Evolutionary conservation across 2,888 invertebrate species (phyloP), one percentile per base, ranked within the genome.

Genomic region (Epirrita christyi): DNA sequence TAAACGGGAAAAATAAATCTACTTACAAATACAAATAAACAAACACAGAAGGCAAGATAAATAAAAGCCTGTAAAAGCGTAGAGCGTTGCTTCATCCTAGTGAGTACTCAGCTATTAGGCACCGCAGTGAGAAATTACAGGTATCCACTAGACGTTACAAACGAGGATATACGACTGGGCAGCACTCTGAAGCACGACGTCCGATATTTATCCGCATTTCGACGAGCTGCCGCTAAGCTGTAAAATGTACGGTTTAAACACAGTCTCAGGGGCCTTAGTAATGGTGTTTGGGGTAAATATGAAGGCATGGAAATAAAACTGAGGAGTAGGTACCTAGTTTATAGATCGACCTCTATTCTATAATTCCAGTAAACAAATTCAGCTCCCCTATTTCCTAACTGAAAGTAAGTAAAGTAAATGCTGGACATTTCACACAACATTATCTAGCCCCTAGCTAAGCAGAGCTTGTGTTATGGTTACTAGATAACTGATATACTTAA

Each of bases 161-260:
- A 65, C 63, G 46, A 63, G 63, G 62, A 65, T 61, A 64, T 66
- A 66, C 62, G 64, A 55, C 50, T 55, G 51, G 56, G 38, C 57
- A 56, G 63, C 60, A 61, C 61, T 60, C 55, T 11, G 49, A 42
- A 42, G n/a, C 46, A 38, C 57, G 55, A 59, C 47, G 62, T 47
- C 43, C 55, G 53, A 59, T 62, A 59, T 62, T 58, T 62, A 61
- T 61, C 54, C 61, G 54, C 44, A 51, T 48, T 55, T 47, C 55
- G 41, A 49, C 51, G 42, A 40, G 44, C 52, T 41, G 34, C 32
- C 42, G 29, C 13, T 47, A 42, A 45, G 41, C 43, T 54, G 61
- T 58, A 57, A 61, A 61, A 50, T 45, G 34, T 52, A 48, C 48
- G 47, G 57, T 58, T 55, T 61, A 50, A 34, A 14, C 21, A 44